These are phyloP conservation scores for Colletes gigas DNA, from an alignment of 1,140 invertebrate species.

Conservation along the genomic window DNA sequence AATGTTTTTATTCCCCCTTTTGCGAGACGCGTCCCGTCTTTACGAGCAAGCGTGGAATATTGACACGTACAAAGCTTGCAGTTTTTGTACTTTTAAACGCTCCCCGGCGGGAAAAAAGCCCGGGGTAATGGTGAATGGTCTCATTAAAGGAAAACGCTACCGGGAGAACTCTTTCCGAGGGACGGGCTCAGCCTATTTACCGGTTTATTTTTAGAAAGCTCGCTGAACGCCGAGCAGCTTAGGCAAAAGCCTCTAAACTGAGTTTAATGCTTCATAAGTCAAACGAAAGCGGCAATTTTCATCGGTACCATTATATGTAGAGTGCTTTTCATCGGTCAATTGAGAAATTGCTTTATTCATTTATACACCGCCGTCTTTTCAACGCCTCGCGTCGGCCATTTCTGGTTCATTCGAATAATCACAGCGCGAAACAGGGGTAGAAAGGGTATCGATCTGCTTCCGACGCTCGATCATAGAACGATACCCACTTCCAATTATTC, in stretches of 20 bases:
- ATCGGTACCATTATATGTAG: slow-evolving; percentile 44
- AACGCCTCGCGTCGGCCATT: slow-evolving; percentile 3
- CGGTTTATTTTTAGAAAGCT: slow-evolving; percentile 47
- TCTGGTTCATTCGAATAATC: slow-evolving; percentile 47
- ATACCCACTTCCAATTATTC: not conserved
- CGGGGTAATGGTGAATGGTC: slow-evolving; percentile 34
- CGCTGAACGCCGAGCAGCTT: not conserved
- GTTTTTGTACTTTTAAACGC: slow-evolving; percentile 34
- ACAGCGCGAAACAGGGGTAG: not conserved
- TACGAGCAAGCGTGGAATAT: slow-evolving; percentile 29
- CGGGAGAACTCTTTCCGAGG: slow-evolving; percentile 36
- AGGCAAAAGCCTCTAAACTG: slow-evolving; percentile 50
- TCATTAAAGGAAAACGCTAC: slow-evolving; percentile 43
- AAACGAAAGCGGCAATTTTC: slow-evolving; percentile 54
- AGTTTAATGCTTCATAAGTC: slow-evolving; percentile 50
- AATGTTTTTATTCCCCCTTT: slow-evolving; percentile 40
- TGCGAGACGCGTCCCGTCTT: slow-evolving; percentile 13
- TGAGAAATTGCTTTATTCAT: slow-evolving; percentile 53
- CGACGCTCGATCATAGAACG: not conserved
- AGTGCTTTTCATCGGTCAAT: slow-evolving; percentile 54
- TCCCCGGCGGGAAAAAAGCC: not conserved
- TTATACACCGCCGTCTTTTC: slow-evolving; percentile 18
- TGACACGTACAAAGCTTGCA: slow-evolving; percentile 38
- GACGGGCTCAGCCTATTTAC: slow-evolving; percentile 52
- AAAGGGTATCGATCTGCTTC: not conserved